Evolutionary conservation across 2,113 vertebrate species (phyloP).

Genomic region (Ceyx melanurus): DNA sequence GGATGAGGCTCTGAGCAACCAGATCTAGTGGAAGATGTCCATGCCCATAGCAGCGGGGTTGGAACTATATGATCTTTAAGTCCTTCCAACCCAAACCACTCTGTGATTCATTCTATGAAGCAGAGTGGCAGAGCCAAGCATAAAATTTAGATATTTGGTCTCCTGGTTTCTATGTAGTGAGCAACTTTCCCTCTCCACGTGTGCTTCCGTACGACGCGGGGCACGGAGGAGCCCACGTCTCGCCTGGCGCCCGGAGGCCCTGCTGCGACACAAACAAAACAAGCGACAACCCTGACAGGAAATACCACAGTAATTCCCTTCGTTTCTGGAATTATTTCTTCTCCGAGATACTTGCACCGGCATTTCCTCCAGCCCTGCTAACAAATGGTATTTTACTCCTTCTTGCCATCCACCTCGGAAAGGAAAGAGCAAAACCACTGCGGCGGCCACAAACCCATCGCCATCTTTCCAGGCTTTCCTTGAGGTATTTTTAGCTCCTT

Average conservation of each 20-base stretch:
- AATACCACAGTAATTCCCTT: slow-evolving; percentile 59
- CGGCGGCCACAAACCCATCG: neutral
- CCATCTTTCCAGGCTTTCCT: slow-evolving; percentile 23
- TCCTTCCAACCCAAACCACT: neutral
- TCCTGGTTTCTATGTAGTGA: accelerated
- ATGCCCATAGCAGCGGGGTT: neutral
- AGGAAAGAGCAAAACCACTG: neutral
- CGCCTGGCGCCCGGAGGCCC: neutral
- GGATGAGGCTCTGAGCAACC: neutral
- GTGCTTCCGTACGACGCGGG: accelerated
- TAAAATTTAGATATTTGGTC: neutral
- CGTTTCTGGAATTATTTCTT: slow-evolving; percentile 35
- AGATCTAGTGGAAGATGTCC: accelerated
- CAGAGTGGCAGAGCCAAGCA: neutral
- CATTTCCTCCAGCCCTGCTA: slow-evolving; percentile 36
- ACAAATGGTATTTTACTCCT: slow-evolving; percentile 13
- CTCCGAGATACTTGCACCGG: neutral
- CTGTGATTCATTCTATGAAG: neutral
- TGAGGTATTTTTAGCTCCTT: slow-evolving; percentile 33
- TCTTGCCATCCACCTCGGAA: neutral
- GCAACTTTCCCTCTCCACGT: neutral
- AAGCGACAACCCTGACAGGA: slow-evolving; percentile 36
- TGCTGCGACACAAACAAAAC: slow-evolving; percentile 30
- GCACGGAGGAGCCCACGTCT: neutral
- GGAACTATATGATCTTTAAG: neutral